These are phyloP conservation scores for Pangasianodon gigas DNA, from an alignment of 2,113 vertebrate species.

Conservation along the genomic window DNA sequence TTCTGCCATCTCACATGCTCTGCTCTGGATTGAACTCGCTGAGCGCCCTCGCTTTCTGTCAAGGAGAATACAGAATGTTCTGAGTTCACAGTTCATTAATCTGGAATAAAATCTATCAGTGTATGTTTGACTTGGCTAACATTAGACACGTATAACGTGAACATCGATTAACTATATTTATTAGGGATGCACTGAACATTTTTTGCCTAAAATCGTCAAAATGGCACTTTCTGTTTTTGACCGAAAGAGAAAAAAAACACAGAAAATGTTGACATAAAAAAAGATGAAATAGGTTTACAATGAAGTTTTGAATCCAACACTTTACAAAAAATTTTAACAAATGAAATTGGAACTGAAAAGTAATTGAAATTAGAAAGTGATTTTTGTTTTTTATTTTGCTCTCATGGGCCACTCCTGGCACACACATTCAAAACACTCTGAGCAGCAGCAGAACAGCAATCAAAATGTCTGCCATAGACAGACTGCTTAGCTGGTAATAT, in stretches of 20 bases:
- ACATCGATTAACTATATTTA: background rate
- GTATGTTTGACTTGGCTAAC: background rate
- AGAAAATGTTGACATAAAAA: no score
- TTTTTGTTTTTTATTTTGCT: background rate
- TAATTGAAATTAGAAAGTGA: background rate
- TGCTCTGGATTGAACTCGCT: background rate
- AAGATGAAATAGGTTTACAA: background rate
- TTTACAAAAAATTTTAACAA: background rate
- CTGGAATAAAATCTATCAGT: background rate
- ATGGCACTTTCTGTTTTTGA: no score
- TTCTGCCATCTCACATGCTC: background rate
- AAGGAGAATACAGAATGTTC: background rate
- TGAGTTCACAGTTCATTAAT: background rate
- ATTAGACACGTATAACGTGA: background rate
- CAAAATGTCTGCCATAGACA: background rate
- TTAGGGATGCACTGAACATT: background rate
- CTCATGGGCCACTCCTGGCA: background rate
- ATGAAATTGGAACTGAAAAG: background rate
- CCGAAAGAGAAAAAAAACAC: no score
- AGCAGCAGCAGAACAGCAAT: background rate
- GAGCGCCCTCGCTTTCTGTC: background rate
- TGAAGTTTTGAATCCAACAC: background rate
- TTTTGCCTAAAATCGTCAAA: no score
- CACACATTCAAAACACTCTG: background rate
- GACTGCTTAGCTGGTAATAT: no score